phyloP scores from a whole-genome alignment of 1,140 invertebrate species.

The Drosophila gunungcola region DNA sequence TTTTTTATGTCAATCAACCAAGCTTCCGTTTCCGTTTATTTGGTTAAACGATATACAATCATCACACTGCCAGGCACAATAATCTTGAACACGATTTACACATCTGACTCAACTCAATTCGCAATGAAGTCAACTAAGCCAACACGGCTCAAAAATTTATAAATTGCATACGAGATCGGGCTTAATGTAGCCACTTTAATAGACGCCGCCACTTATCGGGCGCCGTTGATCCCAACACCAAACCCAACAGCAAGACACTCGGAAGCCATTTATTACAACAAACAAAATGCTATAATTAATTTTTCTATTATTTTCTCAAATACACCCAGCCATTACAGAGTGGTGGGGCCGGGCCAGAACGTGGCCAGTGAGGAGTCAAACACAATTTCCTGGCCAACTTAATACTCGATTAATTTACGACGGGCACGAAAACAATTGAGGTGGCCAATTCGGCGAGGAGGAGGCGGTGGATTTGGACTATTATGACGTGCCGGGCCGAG shows the following conservation, averaged over 20 bases:
- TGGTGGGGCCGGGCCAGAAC: slow-evolving; percentile 38
- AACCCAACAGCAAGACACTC: slow-evolving; percentile 51
- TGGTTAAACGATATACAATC: slow-evolving; percentile 13
- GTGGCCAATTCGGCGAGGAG: slow-evolving; percentile 3
- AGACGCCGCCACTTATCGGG: slow-evolving; percentile 63
- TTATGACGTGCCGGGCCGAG: slow-evolving; percentile 74
- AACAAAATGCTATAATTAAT: slow-evolving; percentile 77
- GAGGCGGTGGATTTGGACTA: slow-evolving; percentile 37
- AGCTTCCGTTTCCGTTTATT: slow-evolving; percentile 19
- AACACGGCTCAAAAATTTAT: slow-evolving; percentile 49
- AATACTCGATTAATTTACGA: slow-evolving; percentile 76
- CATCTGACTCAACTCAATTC: slow-evolving; percentile 40
- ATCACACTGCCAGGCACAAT: slow-evolving; percentile 14
- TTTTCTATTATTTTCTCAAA: slow-evolving; percentile 70
- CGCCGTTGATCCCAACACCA: slow-evolving; percentile 70
- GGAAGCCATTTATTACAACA: slow-evolving; percentile 68
- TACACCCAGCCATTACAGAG: slow-evolving; percentile 30
- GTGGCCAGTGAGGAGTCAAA: slow-evolving; percentile 51
- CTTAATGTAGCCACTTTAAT: slow-evolving; percentile 71
- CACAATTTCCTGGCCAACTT: slow-evolving; percentile 68
- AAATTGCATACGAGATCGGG: slow-evolving; percentile 62
- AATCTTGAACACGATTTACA: slow-evolving; percentile 42
- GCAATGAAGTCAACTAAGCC: slow-evolving; percentile 24
- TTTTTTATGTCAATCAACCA: neutral
- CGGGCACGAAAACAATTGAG: slow-evolving; percentile 72